A percentile compares a stretch with the other conserved stretches of the same genome.
phyloP scores from a whole-genome alignment of 2,113 vertebrate genomes.

The Peromyscus leucopus region DNA sequence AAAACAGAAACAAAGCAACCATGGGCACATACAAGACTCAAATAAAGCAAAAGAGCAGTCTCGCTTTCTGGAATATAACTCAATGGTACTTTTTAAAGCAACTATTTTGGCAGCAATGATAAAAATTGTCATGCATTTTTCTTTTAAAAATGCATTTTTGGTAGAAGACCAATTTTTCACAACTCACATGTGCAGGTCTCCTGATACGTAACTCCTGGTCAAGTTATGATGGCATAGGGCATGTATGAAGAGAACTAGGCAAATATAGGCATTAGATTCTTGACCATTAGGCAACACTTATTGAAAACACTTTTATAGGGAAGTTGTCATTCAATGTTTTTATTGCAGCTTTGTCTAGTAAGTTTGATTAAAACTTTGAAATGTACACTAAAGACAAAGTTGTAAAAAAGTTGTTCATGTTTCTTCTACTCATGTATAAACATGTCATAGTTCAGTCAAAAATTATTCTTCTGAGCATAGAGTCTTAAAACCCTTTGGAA shows the following conservation, averaged over 20 bases:
- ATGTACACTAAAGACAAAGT: not conserved
- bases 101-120: not conserved
- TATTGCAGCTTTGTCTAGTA: conserved; percentile 66
- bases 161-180: not conserved
- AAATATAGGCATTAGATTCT: conserved; percentile 69
- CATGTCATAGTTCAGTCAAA: conserved; percentile 9
- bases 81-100: conserved; percentile 34
- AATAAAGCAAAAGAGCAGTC: not conserved
- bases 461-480: conserved; percentile 64
- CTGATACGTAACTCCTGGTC: conserved; percentile 10
- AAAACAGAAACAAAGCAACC: not conserved
- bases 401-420: conserved; percentile 49
- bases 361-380: conserved; percentile 41
- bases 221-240: not conserved
- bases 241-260: not conserved
- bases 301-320: conserved; percentile 58
- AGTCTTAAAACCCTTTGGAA: conserved; percentile 63
- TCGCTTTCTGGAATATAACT: not conserved
- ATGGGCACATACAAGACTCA: not conserved
- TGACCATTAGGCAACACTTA: conserved; percentile 61
- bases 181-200: not conserved
- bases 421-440: conserved; percentile 60
- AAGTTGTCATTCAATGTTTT: conserved; percentile 68
- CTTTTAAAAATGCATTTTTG: not conserved
- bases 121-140: not conserved